phyloP scores from a whole-genome alignment of 2,888 invertebrate species.

The Argyra leucocephala region DNA sequence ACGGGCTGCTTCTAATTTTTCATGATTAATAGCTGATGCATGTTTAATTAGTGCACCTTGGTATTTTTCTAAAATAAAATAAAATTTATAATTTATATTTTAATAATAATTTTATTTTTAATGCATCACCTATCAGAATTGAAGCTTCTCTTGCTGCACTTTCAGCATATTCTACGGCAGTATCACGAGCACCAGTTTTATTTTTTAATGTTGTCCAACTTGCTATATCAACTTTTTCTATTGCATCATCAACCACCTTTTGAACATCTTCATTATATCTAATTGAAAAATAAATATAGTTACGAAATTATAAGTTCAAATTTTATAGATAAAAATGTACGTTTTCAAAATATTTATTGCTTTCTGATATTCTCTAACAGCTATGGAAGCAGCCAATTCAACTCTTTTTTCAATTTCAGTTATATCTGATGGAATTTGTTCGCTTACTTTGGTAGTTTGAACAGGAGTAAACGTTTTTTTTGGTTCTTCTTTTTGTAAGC shows the following conservation, averaged over 20 bases:
- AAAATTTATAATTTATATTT: constrained; percentile 5
- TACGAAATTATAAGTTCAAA: not conserved
- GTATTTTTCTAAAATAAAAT: constrained; percentile 32
- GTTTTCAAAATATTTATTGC: constrained; percentile 51
- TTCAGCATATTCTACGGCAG: constrained; percentile 49
- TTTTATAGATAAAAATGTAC: constrained; percentile 24
- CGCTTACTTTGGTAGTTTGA: constrained; percentile 32
- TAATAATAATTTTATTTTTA: not conserved
- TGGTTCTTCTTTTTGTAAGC: not conserved
- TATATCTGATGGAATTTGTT: constrained; percentile 43
- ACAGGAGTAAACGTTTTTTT: constrained; percentile 14
- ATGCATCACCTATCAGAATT: constrained; percentile 46
- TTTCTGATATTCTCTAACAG: constrained; percentile 57
- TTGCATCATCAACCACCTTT: constrained; percentile 51
- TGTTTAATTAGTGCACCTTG: constrained; percentile 36
- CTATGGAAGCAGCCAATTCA: constrained; percentile 50
- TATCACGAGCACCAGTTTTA: constrained; percentile 50
- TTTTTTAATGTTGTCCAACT: constrained; percentile 51
- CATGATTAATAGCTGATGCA: constrained; percentile 33
- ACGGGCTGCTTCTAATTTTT: constrained; percentile 46
- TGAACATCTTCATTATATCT: constrained; percentile 48
- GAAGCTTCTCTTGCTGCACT: constrained; percentile 51
- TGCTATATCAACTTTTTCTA: constrained; percentile 51
- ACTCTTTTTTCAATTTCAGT: constrained; percentile 50
- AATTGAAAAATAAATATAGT: constrained; percentile 22